Evolutionary conservation across 2,113 vertebrate species (phyloP), one percentile per base, ranked within the genome.

Genomic region (Clarias magur): DNA sequence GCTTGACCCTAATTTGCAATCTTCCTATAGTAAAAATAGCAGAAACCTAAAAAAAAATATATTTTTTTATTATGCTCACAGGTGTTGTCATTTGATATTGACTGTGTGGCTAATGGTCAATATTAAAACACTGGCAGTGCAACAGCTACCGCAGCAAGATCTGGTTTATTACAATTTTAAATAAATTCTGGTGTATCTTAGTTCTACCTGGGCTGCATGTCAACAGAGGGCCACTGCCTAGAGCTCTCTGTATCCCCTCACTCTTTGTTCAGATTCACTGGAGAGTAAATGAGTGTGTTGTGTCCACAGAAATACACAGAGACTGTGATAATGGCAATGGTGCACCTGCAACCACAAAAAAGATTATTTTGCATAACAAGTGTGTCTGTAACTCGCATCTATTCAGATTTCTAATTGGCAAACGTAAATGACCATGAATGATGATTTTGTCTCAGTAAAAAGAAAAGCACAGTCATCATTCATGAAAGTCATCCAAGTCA

Each of bases 331-430:
- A 88, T 83, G 60, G 38, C 86, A 86, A 42, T 86, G 86, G 84
- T 76, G 84, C 89, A 88, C 89, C 86, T 88, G 86, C 84, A 72
- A 62, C 38, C 57, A 53, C 68, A 83, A 76, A 48, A 34, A 60
- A 68, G 86, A 19, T 65, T n/a, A 30, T 67, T 90, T 90, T 90
- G 86, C 80, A 90, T 83, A 89, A 86, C 83, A 87, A 88, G 85
- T 81, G 59, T 30, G 56, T 38, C 75, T 84, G 27, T 53, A 82
- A 73, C 27, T 75, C 48, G 27, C 25, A 68, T 57, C 34, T 79
- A 21, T 80, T 80, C 59, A 79, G 48, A 67, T 86, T 70, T 21
- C 23, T 80, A 86, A 86, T 68, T 86, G 62, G 76, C 76, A 56
- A 70, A 86, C 68, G 63, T 42, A n/a, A 70, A 86, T 80, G 19